phyloP scores from a whole-genome alignment of 2,113 vertebrate species.

The Neodontobutis hainanensis region DNA sequence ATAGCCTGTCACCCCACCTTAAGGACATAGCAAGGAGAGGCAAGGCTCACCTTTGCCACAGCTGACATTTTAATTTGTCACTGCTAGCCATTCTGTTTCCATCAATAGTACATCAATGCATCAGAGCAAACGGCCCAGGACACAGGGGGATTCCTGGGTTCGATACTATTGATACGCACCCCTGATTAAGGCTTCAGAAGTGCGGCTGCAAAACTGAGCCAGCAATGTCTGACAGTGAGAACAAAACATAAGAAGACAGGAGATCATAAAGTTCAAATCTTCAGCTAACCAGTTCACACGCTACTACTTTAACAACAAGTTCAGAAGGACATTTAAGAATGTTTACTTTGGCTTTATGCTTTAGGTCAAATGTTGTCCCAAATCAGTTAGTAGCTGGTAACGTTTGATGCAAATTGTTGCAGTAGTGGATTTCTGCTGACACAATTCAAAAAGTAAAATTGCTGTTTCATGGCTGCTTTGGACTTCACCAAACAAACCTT shows the following conservation, averaged over 20 bases:
- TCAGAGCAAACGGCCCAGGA: constrained; percentile 65
- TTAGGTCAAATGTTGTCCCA: neutral
- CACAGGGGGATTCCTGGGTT: constrained; percentile 60
- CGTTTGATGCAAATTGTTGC: constrained; percentile 8
- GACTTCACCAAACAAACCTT: neutral
- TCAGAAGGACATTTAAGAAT: no score
- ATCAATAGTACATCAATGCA: constrained; percentile 75
- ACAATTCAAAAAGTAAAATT: constrained; percentile 4
- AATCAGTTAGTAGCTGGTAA: neutral
- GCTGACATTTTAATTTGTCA: constrained; percentile 81
- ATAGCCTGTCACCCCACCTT: constrained; percentile 68
- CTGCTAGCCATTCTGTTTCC: constrained; percentile 60
- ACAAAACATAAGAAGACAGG: constrained; percentile 24
- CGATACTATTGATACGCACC: constrained; percentile 67
- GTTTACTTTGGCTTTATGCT: no score
- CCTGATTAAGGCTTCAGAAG: constrained; percentile 63
- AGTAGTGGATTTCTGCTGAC: constrained; percentile 3
- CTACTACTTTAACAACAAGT: no score
- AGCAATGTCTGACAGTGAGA: neutral
- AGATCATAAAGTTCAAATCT: constrained; percentile 48
- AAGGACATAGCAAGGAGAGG: constrained; percentile 54
- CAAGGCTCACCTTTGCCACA: constrained; percentile 73
- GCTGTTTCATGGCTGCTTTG: neutral
- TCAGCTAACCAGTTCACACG: neutral
- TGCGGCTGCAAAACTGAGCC: constrained; percentile 24